Base-by-base conservation (phyloP, 2,797 vertebrate genomes). In the Melanotaenia pygmaea region DNA sequence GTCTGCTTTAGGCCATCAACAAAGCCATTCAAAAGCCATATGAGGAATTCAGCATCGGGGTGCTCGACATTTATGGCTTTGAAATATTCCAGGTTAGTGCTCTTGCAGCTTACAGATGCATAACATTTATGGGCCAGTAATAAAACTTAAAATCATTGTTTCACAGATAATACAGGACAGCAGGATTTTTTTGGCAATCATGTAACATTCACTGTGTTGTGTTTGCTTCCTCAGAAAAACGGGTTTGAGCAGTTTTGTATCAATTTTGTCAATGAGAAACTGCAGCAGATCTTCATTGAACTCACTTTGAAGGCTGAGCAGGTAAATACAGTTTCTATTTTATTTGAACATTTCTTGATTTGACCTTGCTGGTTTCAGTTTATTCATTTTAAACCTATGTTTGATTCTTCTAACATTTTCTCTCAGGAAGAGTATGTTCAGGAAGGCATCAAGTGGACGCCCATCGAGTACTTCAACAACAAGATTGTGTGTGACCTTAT, bases 191-290 rank as follows among this genome's bases (percentile, higher is more conserved):
- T 70, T 32, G 13, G 14, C 43, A 12, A 74, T 76, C 5, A 47
- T 69, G 13, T 66, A 35, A 74, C 9, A 18, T 24, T 68, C 38
- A 69, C 28, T 62, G 2, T 45, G 70, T 54, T 74, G 6, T 67
- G 6, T 32, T 16, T 5, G 54, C 35, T 65, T 40, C 43, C 64
- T 18, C 91, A 99, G 98, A 98, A 88, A 94, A 99, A 99, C 0
- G 98, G 98, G 67, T 99, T 99, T 57, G 98, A 99, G 88, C 98
- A 99, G 84, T 99, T 99, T 94, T 99, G 98, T 72, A 99, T 99
- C 84, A 99, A 99, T 90, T 99, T 99, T 64, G 98, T 99, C 80
- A 99, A 99, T 0, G 98, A 99, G 90, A 99, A 99, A 81, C 94
- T 99, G 62, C 98, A 99, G 70, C 98, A 99, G 88, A 99, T 99